Evolutionary conservation across 2,888 invertebrate species (phyloP).

Genomic region (Perizoma affinitatum): DNA sequence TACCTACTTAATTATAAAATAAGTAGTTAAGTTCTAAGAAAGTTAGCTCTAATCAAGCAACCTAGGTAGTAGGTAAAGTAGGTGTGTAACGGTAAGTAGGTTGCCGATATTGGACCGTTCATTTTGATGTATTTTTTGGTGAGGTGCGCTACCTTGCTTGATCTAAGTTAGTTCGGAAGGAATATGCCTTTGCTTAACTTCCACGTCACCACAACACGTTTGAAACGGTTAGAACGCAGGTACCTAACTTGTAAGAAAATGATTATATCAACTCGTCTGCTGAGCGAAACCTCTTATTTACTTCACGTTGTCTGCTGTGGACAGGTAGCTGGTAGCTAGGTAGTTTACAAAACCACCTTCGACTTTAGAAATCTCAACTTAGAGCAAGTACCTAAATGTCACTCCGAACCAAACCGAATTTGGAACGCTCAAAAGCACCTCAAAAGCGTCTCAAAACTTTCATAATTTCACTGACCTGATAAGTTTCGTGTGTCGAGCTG

Average conservation of each 20-base stretch:
- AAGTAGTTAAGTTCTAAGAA: too few relatives aligned
- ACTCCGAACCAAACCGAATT: constrained; percentile 12
- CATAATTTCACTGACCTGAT: constrained; percentile 62
- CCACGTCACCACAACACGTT: constrained; percentile 17
- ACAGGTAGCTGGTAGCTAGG: too few relatives aligned
- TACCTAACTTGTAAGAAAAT: too few relatives aligned
- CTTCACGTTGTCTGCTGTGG: not conserved
- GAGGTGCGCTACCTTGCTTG: not conserved
- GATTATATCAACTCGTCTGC: too few relatives aligned
- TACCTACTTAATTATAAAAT: too few relatives aligned
- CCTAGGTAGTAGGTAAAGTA: too few relatives aligned
- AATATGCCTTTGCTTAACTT: constrained; percentile 9
- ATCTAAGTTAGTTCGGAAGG: not conserved
- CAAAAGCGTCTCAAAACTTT: constrained; percentile 29
- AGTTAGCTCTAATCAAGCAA: too few relatives aligned
- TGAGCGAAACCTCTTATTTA: not conserved
- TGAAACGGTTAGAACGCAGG: too few relatives aligned
- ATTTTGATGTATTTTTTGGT: too few relatives aligned
- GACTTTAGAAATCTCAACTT: constrained; percentile 19
- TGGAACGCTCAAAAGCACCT: constrained; percentile 26
- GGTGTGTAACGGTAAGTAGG: too few relatives aligned
- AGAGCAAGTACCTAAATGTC: constrained; percentile 11
- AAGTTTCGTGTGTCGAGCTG: constrained; percentile 74
- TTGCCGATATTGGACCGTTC: too few relatives aligned
- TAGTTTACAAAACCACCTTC: not conserved